These are phyloP conservation scores for Archaeoteleia sp. DNA, from an alignment of 2,888 invertebrate genomes.

Conservation along the genomic window DNA sequence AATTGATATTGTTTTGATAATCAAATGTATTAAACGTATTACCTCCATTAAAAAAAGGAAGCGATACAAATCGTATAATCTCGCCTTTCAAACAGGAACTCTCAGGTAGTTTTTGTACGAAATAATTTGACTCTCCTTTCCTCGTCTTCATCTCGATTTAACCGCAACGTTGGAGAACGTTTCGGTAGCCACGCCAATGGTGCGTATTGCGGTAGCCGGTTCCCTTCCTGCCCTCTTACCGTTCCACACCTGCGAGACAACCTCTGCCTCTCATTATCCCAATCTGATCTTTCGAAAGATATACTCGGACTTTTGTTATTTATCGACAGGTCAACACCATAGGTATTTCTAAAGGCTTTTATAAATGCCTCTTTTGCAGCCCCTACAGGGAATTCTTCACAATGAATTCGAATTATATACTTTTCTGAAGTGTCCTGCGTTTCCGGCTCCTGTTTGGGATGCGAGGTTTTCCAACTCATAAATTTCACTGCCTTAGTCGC, in stretches of 20 bases:
- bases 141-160: slow-evolving; percentile 30
- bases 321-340: slow-evolving; percentile 71
- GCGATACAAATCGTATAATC: too few species aligned
- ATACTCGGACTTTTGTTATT: slow-evolving; percentile 72
- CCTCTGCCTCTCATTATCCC: slow-evolving; percentile 73
- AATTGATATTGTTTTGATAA: too few species aligned
- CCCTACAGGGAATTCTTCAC: slow-evolving; percentile 4
- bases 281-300: slow-evolving; percentile 73
- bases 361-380: slow-evolving; percentile 10
- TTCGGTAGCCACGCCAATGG: slow-evolving; percentile 69
- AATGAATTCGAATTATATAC: slow-evolving; percentile 10
- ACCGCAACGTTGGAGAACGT: slow-evolving; percentile 33
- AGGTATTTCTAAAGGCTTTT: slow-evolving; percentile 58
- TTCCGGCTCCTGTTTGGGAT: slow-evolving; percentile 15
- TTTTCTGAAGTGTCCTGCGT: slow-evolving; percentile 2
- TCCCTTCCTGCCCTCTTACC: slow-evolving; percentile 57
- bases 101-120: not conserved
- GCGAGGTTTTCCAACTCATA: not conserved
- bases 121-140: slow-evolving; percentile 25
- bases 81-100: too few species aligned
- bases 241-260: slow-evolving; percentile 73
- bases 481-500: too few species aligned
- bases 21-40: too few species aligned
- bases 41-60: too few species aligned
- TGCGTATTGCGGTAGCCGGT: slow-evolving; percentile 73